Percentiles rank a stretch among this genome's conserved stretches.
Conservation (phyloP, 1,140 invertebrate genomes). For the Oreohelix idahoensis region DNA sequence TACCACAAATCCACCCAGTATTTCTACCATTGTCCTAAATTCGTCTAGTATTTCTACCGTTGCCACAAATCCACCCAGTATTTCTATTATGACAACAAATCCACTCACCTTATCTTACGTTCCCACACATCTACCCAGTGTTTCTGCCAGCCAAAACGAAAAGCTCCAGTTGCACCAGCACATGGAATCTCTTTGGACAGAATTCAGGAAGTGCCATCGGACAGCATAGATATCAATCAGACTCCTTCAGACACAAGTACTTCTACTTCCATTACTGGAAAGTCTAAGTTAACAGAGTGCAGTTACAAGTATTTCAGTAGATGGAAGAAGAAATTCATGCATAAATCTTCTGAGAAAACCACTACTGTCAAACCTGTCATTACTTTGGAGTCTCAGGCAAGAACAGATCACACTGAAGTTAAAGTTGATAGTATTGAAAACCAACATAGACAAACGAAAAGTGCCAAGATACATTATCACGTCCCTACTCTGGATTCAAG, state of each 20-base stretch:
- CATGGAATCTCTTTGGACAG: background rate
- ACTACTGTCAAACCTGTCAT: background rate
- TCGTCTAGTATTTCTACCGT: no score
- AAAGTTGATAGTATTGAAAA: no score
- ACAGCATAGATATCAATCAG: no score
- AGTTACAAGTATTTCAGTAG: background rate
- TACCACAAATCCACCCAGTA: no score
- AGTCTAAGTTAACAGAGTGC: background rate
- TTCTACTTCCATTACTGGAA: background rate
- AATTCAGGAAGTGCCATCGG: background rate
- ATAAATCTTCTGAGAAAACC: background rate
- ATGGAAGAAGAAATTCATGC: background rate
- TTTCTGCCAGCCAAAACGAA: background rate
- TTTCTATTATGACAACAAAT: no score
- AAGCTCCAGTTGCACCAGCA: slow-evolving; percentile 3
- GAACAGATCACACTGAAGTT: no score
- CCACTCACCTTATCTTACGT: no score
- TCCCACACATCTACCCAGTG: background rate
- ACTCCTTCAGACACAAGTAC: background rate
- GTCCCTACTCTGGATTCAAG: no score
- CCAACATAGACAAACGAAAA: no score
- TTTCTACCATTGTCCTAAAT: no score
- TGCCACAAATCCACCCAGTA: no score
- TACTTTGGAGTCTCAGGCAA: background rate
- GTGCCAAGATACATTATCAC: no score